These are phyloP conservation scores for Pantherophis guttatus DNA, from an alignment of 2,113 vertebrate genomes.

Conservation along the genomic window DNA sequence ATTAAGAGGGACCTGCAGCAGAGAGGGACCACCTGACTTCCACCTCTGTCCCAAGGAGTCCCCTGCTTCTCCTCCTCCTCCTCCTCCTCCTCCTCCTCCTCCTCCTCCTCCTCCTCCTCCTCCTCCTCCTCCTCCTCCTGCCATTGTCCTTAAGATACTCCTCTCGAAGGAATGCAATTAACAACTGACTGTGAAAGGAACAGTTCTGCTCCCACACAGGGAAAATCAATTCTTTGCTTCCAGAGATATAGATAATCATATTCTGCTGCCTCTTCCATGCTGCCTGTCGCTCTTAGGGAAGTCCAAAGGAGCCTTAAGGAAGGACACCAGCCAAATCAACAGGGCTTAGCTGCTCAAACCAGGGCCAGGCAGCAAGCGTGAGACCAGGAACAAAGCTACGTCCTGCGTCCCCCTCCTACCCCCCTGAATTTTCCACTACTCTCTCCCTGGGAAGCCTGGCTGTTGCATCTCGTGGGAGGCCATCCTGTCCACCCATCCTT, in stretches of 20 bases:
- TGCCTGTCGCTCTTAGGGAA: not conserved
- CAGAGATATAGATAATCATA: not conserved
- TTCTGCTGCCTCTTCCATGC: not conserved
- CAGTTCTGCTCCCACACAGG: not conserved
- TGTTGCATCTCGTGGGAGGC: not conserved
- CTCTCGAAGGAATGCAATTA: not conserved
- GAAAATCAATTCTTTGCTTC: not conserved
- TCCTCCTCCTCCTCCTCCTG: no score
- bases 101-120: no score
- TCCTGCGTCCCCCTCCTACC: not conserved
- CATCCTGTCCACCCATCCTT: not conserved
- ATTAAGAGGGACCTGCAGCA: not conserved
- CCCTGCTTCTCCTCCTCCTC: not conserved
- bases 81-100: no score
- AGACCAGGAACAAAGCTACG: not conserved
- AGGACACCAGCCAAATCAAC: not conserved
- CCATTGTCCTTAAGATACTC: not conserved
- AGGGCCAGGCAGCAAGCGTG: not conserved
- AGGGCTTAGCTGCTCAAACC: not conserved
- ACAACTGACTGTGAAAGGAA: not conserved
- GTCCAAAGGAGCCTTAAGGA: not conserved
- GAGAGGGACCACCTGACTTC: not conserved
- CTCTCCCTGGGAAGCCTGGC: not conserved
- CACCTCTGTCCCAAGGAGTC: not conserved
- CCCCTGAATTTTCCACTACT: not conserved